These are phyloP conservation scores for Cecropterus lyciades DNA, from an alignment of 1,140 invertebrate species.

Conservation along the genomic window DNA sequence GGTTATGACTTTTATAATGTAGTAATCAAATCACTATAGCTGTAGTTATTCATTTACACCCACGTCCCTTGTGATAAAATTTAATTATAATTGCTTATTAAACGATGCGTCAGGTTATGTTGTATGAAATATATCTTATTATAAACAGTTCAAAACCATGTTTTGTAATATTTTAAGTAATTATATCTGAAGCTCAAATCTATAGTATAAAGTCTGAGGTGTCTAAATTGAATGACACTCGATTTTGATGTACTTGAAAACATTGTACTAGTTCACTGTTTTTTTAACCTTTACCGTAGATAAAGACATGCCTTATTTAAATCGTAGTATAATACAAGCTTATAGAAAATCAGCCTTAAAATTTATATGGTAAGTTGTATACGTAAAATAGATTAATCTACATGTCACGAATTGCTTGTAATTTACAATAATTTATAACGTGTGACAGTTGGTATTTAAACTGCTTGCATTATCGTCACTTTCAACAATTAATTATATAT, in stretches of 20 bases:
- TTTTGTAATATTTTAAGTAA: slow-evolving; percentile 48
- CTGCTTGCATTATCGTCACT: background rate
- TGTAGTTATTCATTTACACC: slow-evolving; percentile 53
- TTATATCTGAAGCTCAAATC: slow-evolving; percentile 63
- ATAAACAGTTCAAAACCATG: slow-evolving; percentile 17
- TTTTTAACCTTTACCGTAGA: slow-evolving; percentile 11
- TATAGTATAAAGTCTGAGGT: slow-evolving; percentile 44
- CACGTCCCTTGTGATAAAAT: slow-evolving; percentile 61
- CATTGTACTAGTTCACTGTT: slow-evolving; percentile 15
- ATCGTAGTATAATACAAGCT: slow-evolving; percentile 14
- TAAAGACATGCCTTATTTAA: slow-evolving; percentile 23
- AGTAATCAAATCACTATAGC: slow-evolving; percentile 49
- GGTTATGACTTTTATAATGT: slow-evolving; percentile 55
- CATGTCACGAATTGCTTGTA: background rate
- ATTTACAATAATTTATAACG: background rate
- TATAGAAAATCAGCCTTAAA: slow-evolving; percentile 24
- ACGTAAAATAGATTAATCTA: slow-evolving; percentile 5
- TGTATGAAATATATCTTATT: background rate
- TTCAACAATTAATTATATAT: background rate
- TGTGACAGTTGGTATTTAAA: slow-evolving; percentile 15
- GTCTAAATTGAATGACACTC: slow-evolving; percentile 27
- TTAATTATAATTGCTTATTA: slow-evolving; percentile 46
- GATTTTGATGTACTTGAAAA: slow-evolving; percentile 17
- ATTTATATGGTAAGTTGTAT: slow-evolving; percentile 4
- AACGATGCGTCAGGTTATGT: slow-evolving; percentile 6